A percentile compares a stretch with the other conserved stretches of the same genome.
Evolutionary conservation across 2,888 invertebrate species (phyloP).

Genomic region (Cephalotes varians): DNA sequence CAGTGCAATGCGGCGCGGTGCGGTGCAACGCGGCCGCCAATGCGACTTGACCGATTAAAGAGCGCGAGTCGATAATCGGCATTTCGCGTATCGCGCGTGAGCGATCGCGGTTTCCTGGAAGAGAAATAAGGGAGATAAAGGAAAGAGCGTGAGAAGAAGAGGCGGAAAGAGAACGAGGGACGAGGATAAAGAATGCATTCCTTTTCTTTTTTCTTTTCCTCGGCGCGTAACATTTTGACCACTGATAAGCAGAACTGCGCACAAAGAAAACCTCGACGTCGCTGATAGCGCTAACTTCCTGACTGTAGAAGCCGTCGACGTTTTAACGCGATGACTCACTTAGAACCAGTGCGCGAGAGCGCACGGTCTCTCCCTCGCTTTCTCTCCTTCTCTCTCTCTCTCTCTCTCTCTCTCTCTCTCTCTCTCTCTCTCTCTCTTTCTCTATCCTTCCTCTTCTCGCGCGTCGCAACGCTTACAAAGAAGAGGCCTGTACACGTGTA

Average conservation of each 20-base stretch:
- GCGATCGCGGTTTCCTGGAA: not conserved
- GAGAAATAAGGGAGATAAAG: not conserved
- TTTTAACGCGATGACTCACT: constrained; percentile 59
- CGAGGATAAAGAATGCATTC: not conserved
- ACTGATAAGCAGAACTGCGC: constrained; percentile 67
- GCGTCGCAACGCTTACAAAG: not conserved
- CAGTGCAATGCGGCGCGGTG: not conserved
- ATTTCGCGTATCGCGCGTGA: constrained; percentile 16
- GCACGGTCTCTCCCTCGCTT: not conserved
- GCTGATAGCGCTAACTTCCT: constrained; percentile 71
- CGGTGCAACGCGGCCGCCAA: not conserved
- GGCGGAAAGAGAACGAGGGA: not conserved
- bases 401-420: not conserved
- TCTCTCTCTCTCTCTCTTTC: not conserved
- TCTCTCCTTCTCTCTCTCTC: not conserved
- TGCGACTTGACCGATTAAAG: constrained; percentile 31
- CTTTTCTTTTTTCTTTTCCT: not conserved
- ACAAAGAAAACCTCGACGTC: constrained; percentile 62
- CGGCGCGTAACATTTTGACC: constrained; percentile 60
- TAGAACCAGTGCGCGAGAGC: constrained; percentile 14
- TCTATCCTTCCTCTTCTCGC: not conserved
- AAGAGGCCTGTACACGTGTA: constrained; percentile 29
- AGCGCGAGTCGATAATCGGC: constrained; percentile 44
- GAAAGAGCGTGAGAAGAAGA: too few species aligned
- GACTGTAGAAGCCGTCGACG: constrained; percentile 43